Evolutionary conservation across 1,140 invertebrate genomes (phyloP), one percentile per base, ranked within the genome.

Genomic region (Heliconius melpomene): DNA sequence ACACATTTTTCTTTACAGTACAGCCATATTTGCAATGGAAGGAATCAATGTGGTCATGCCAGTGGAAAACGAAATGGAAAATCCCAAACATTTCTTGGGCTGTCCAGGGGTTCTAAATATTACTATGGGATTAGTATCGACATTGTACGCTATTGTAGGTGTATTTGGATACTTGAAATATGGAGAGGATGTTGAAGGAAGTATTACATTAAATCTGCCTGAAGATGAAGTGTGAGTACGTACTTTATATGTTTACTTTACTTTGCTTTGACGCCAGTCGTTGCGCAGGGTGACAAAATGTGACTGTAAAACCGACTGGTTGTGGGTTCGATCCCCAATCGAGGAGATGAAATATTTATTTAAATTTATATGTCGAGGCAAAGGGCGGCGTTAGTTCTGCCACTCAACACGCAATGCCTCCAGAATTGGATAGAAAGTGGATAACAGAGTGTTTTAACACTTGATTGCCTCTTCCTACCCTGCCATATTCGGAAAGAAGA

Each of bases 11-110:
- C 32, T 7, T 72, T 72, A 40, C 71, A 95, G 96, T 79, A 98
- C 97, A 36, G 97, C 97, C 0, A 95, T 97, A 75, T 97, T 97
- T 85, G 97, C 97, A 18, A 97, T 98, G 95, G 97, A 97, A 92
- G 97, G 96, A 8, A 97, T 98, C 79, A 97, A 97, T 66, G 96
- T 97, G n/a, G 97, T 98, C 26, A 96, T 99, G 95, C 98, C 98
- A 0, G 96, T 99, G 54, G 98, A 98, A 92, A 98, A 98, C 88
- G 97, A 96, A 16, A 98, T 99, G 98, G 95, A 94, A 52, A 96
- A 96, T 72, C 97, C 97, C 0, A 90, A 96, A 78, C 96, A 96
- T 52, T 98, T 98, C 89, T 93, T 97, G 0, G 97, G 98, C 2
- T 97, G 96, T 86, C 97, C 96, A 3, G 97, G 98, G 76, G 97